phyloP scores from a whole-genome alignment of 2,888 invertebrate species.

The Abrostola triplasia region DNA sequence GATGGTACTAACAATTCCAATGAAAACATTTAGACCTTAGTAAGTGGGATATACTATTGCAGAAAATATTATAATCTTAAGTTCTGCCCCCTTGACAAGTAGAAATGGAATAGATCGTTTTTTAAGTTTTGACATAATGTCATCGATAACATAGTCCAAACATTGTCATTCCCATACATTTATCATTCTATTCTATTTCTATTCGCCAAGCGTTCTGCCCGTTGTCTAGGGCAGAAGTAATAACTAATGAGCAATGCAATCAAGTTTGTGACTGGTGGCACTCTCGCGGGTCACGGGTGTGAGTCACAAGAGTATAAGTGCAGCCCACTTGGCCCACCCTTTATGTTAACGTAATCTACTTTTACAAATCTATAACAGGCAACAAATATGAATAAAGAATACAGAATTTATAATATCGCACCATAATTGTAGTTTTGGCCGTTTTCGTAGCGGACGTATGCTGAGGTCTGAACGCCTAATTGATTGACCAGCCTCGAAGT shows the following conservation, averaged over 20 bases:
- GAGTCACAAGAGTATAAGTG: conserved; percentile 7
- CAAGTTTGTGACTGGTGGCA: background rate
- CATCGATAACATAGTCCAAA: no score
- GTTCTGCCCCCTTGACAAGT: no score
- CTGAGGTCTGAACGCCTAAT: conserved; percentile 30
- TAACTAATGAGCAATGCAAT: background rate
- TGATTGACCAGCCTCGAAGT: conserved; percentile 22
- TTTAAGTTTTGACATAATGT: no score
- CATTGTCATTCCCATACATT: no score
- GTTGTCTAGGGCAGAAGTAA: no score
- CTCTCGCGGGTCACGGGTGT: conserved; percentile 4
- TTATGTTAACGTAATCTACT: conserved; percentile 34
- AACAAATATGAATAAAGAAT: conserved; percentile 41
- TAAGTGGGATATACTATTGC: background rate
- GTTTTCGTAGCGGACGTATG: conserved; percentile 30
- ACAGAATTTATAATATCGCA: conserved; percentile 39
- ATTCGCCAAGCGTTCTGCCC: no score
- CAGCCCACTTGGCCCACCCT: conserved; percentile 15
- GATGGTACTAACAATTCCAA: background rate
- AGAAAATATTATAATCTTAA: background rate
- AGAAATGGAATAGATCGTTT: no score
- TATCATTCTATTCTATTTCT: no score
- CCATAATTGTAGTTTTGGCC: conserved; percentile 22
- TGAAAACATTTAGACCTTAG: background rate
- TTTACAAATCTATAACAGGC: conserved; percentile 37